Base-by-base conservation (phyloP, 2,113 vertebrate species). In the Ranitomeya variabilis region DNA sequence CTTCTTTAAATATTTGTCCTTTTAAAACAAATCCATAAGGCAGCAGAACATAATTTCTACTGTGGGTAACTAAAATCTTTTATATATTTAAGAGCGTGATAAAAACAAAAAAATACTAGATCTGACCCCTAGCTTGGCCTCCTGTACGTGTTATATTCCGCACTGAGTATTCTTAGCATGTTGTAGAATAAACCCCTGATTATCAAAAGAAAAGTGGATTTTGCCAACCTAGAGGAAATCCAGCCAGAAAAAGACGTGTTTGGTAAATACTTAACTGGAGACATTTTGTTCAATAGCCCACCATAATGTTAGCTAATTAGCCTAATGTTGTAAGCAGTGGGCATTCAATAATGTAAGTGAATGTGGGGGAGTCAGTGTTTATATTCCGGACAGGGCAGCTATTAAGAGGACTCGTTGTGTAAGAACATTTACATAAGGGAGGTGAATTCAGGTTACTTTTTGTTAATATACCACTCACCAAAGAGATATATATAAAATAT, bases 161-260 rank as follows among this genome's bases (percentile, higher is more conserved):
- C 54, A 59, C 18, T 54, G 31, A 31, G 31, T 45, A 11, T 80
- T 13, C 37, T 0, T 81, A 79, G 82, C 16, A 59, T 79, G n/a
- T 12, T 52, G 81, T 85, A 74, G 79, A 89, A 89, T 81, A 79
- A 89, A 89, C 82, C 87, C 15, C 19, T 89, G 79, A 89, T 89
- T 89, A 89, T 62, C 16, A 4, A 78, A 37, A 79, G 57, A 52
- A 88, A 88, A 77, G 57, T 45, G 52, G 55, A 82, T 55, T 83
- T 76, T 52, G 80, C 69, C 67, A 88, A 66, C 19, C 15, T 83
- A 64, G 57, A 66, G 54, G 59, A 82, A 88, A 82, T 37, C 57
- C 54, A 74, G 87, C 80, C 80, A 84, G 31, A 74, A 54, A 85
- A 62, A 57, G 59, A 23, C 62, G 45, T 59, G 45, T 66, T 85